phyloP scores from a whole-genome alignment of 2,797 vertebrate genomes.

The Micrastur ruficollis region DNA sequence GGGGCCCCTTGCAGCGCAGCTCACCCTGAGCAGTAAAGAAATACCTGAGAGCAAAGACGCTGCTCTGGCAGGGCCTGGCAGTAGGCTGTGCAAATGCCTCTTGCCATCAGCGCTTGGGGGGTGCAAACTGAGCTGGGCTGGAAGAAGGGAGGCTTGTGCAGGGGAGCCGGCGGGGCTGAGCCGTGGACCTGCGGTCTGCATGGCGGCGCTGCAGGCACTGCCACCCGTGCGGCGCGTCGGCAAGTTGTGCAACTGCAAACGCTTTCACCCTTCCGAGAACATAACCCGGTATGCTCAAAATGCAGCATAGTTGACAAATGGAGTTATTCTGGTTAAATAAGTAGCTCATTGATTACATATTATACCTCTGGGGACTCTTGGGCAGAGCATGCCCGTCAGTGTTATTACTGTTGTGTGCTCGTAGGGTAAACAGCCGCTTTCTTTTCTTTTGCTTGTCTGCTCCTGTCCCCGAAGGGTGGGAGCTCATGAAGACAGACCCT shows the following conservation, averaged over 20 bases:
- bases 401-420: too few relatives aligned
- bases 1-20: not conserved
- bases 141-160: not conserved
- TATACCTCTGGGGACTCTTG: too few relatives aligned
- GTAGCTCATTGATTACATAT: too few relatives aligned
- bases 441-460: too few relatives aligned
- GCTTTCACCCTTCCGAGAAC: not conserved
- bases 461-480: not conserved
- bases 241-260: not conserved
- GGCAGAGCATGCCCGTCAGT: too few relatives aligned
- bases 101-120: not conserved
- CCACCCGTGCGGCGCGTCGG: not conserved
- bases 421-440: too few relatives aligned
- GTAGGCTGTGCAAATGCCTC: not conserved
- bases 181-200: not conserved
- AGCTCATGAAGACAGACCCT: not conserved
- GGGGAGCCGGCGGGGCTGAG: not conserved
- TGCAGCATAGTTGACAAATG: not conserved
- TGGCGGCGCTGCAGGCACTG: not conserved
- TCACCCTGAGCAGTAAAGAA: not conserved
- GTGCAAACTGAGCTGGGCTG: not conserved
- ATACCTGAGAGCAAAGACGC: not conserved
- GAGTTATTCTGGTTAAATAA: not conserved
- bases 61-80: not conserved
- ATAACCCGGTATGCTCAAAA: not conserved